These are phyloP conservation scores for Meriones psammophilus DNA, from an alignment of 2,797 vertebrate genomes.

Conservation along the genomic window DNA sequence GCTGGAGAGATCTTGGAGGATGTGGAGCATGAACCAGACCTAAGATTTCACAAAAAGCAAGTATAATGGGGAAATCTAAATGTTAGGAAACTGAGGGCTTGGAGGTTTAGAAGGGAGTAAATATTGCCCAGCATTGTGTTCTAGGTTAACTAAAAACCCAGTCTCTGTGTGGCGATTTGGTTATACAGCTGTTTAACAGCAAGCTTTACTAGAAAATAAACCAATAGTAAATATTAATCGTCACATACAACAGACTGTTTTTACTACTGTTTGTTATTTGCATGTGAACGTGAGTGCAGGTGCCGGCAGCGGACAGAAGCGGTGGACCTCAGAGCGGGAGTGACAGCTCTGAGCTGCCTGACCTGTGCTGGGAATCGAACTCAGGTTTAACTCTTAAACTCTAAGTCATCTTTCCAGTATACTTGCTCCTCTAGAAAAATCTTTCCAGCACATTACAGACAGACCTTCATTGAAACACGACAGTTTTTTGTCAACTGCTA, in stretches of 20 bases:
- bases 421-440: background rate
- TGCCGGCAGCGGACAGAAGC: background rate
- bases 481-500: conserved; percentile 4
- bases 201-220: no score
- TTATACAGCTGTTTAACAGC: no score
- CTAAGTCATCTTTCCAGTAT: background rate
- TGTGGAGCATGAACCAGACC: no score
- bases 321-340: background rate
- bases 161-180: no score
- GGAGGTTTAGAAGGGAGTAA: no score
- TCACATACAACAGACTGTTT: background rate
- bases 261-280: background rate
- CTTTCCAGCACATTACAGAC: conserved; percentile 3
- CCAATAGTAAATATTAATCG: no score
- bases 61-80: no score
- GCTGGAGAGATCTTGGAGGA: no score
- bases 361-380: background rate
- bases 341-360: background rate
- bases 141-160: no score
- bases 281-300: background rate
- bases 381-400: background rate
- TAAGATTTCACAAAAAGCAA: no score
- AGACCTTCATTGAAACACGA: conserved; percentile 30
- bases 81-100: no score
- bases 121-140: no score